phyloP scores from a whole-genome alignment of 2,797 vertebrate genomes.

The Micrastur ruficollis region DNA sequence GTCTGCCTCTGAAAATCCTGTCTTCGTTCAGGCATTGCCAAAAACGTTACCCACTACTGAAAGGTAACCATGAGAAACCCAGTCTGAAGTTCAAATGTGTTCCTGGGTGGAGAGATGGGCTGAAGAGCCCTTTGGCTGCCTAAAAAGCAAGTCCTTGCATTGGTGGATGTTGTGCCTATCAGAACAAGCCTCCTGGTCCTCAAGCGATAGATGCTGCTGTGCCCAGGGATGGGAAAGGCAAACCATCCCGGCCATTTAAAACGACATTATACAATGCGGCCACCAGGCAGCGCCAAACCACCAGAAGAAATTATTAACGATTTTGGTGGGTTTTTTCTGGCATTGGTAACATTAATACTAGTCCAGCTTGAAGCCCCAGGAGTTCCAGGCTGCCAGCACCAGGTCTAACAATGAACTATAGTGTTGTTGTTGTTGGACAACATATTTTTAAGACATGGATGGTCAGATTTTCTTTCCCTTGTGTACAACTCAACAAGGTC shows the following conservation, averaged over 20 bases:
- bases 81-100: neutral
- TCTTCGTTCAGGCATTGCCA: neutral
- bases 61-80: neutral
- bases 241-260: neutral
- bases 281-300: conserved; percentile 60
- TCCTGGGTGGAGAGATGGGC: neutral
- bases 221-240: neutral
- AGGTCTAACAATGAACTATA: neutral
- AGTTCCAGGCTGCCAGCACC: neutral
- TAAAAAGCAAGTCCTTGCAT: neutral
- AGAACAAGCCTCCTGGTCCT: neutral
- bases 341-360: neutral
- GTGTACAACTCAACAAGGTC: rapidly evolving
- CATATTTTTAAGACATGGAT: neutral
- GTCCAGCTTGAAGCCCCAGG: neutral
- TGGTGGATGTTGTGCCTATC: neutral
- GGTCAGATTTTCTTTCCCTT: neutral
- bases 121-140: neutral
- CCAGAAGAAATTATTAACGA: neutral
- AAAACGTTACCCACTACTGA: neutral
- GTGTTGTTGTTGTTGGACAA: neutral
- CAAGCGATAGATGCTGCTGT: neutral
- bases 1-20: neutral
- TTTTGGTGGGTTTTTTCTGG: neutral
- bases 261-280: neutral